Conservation (phyloP, 2,888 invertebrate genomes). For the Rhabditoides inermis region DNA sequence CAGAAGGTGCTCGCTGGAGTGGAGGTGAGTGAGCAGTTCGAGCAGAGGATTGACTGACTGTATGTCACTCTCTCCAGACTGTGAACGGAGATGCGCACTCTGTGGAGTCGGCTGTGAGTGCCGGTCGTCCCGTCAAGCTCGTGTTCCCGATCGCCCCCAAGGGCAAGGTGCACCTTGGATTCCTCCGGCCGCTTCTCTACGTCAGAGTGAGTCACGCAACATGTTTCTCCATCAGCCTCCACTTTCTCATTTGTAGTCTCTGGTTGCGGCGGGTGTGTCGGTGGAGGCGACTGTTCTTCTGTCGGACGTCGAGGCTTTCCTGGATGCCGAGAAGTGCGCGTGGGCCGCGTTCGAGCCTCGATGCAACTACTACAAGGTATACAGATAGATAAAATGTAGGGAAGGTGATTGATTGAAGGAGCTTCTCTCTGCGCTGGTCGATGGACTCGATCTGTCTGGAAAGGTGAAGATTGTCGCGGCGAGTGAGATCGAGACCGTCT, state of each 20-base stretch:
- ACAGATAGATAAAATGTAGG: too few species aligned
- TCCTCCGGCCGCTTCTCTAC: slow-evolving; percentile 20
- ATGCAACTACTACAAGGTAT: not conserved
- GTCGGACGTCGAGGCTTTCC: slow-evolving; percentile 45
- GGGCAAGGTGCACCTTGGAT: slow-evolving; percentile 35
- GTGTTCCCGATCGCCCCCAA: slow-evolving; percentile 25
- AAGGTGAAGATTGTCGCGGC: slow-evolving; percentile 16
- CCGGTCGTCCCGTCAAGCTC: slow-evolving; percentile 13
- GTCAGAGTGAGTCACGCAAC: slow-evolving; percentile 14
- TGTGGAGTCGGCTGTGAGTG: not conserved
- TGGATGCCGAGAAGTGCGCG: slow-evolving; percentile 40
- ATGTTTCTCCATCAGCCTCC: not conserved
- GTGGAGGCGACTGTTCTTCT: slow-evolving; percentile 27
- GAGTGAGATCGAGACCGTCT: slow-evolving; percentile 17
- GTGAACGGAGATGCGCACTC: not conserved
- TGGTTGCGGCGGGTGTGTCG: slow-evolving; percentile 14
- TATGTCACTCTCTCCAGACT: not conserved
- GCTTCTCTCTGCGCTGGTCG: slow-evolving; percentile 7
- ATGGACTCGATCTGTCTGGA: slow-evolving; percentile 14
- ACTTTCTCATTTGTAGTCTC: slow-evolving; percentile 7
- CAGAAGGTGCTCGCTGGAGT: not conserved
- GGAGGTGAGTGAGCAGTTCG: not conserved
- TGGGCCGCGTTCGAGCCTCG: slow-evolving; percentile 4
- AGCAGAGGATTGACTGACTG: not conserved
- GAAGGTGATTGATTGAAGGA: not conserved